Evolutionary conservation across 2,797 vertebrate genomes (phyloP).

Genomic region (Hydrocynus forskahlii): DNA sequence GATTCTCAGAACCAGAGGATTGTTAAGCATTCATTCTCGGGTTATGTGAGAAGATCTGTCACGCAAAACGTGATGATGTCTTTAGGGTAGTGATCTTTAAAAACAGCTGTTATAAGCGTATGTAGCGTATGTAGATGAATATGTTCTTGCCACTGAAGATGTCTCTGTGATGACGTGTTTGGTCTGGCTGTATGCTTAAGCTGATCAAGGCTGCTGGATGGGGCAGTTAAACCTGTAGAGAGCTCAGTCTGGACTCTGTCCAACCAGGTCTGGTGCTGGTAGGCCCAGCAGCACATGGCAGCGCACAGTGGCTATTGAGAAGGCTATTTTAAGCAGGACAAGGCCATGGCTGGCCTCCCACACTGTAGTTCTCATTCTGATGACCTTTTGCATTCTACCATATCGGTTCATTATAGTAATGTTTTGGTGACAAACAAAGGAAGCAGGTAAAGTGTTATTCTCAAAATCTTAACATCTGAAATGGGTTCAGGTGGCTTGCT

Average conservation of each 20-base stretch:
- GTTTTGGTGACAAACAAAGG: not conserved
- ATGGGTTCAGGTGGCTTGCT: too few relatives aligned
- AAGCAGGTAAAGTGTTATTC: not conserved
- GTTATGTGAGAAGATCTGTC: not conserved
- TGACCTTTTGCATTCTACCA: not conserved
- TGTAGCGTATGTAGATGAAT: not conserved
- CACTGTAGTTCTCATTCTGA: not conserved
- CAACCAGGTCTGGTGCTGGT: conserved; percentile 33
- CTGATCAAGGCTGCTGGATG: conserved; percentile 35
- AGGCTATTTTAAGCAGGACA: conserved; percentile 32
- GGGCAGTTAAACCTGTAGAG: conserved; percentile 25
- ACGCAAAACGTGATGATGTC: not conserved
- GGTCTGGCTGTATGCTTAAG: conserved; percentile 45
- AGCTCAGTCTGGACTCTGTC: conserved; percentile 35
- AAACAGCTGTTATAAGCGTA: not conserved
- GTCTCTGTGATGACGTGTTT: conserved; percentile 14
- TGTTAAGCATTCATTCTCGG: not conserved
- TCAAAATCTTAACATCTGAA: too few relatives aligned
- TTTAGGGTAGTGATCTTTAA: not conserved
- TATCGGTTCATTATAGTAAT: not conserved
- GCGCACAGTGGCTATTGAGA: conserved; percentile 14
- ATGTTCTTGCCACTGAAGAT: not conserved
- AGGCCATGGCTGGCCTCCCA: not conserved
- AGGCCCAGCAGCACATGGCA: conserved; percentile 17
- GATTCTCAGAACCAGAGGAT: not conserved